Base-by-base conservation (phyloP, 2,888 invertebrate genomes). In the Catotricha subobsoleta region DNA sequence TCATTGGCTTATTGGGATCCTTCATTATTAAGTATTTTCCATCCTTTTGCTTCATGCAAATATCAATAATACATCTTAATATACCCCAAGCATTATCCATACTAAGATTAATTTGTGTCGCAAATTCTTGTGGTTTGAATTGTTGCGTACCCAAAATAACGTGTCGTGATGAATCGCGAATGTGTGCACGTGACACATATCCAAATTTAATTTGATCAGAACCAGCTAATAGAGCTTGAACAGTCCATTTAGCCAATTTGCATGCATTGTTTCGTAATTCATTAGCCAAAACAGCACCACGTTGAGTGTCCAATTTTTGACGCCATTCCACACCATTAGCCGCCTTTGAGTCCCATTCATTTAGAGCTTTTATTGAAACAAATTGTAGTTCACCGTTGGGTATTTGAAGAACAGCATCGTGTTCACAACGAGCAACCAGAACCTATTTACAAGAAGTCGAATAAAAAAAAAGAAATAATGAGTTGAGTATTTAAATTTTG, bases 71-170 rank as follows among this genome's bases (percentile, higher is more conserved):
- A 62, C 94, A 97, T 13, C 97, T 76, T 45, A 99, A 68, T 44
- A 98, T 87, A 48, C 94, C 98, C 98, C 98, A 98, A 3, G 91
- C 94, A 65, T 98, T 98, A 63, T 98, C 98, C 94, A 98, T 92
- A 58, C 92, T 95, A 54, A 98, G 67, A 65, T 94, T 95, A 58
- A 98, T 98, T 65, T 98, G 97, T 8, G 87, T 88, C 10, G 97
- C 97, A 64, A 98, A 98, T 67, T 98, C 97, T 56, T 82, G 80
- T 10, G 98, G 98, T 60, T 92, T 94, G 67, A 94, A 97, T 65
- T 95, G 95, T 62, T 95, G 95, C 21, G 90, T 91, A 47, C 94
- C 95, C 48, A 97, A 71, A 53, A 97, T 91, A 36, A 94, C 91
- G 63, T 97, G 97, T 44, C 91, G 90, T 46, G 90, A 79, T 48